Base-by-base conservation (phyloP, 2,113 vertebrate genomes). In the Brachypodius melanocephalos region DNA sequence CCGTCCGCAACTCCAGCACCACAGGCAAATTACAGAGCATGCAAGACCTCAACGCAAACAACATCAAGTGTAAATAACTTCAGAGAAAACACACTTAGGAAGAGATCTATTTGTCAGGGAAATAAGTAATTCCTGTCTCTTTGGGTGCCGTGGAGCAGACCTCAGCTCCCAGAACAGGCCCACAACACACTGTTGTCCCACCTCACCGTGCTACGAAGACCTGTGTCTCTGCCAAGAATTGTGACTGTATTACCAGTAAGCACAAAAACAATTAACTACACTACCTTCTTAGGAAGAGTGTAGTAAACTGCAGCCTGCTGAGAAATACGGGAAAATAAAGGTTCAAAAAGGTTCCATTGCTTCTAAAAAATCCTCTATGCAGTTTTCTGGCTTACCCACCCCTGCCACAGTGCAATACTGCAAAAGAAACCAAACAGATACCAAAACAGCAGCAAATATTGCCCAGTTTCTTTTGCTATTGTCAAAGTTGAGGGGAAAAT, bases 11-110 rank as follows among this genome's bases (percentile, higher is more conserved):
- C 87, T 76, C 78, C 88, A 80, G 77, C 29, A 21, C 62, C 42
- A 46, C 36, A 55, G n/a, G 71, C 78, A 94, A 95, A 93, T 80
- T 48, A 83, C 55, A 88, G 36, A 2, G 20, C 6, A 0, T 5
- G 31, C 1, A 4, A 95, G 85, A 85, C 63, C 88, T 94, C 93
- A 96, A 59, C 66, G 72, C 71, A 93, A 95, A 96, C 36, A 76
- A 7, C 45, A 62, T 14, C 3, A 4, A 12, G 78, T 76, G 62
- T 54, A 91, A 95, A 67, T 54, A 94, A 90, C 81, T 95, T 66
- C 71, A 86, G 89, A 88, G 78, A 71, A 90, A 94, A 83, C 83
- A 77, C 46, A 62, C 22, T 17, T 17, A 55, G 72, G 72, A 85
- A 94, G 55, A 83, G n/a, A 59, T 45, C 40, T 95, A 20, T 66